These are phyloP conservation scores for Xiphophorus hellerii DNA, from an alignment of 2,113 vertebrate species.

Conservation along the genomic window DNA sequence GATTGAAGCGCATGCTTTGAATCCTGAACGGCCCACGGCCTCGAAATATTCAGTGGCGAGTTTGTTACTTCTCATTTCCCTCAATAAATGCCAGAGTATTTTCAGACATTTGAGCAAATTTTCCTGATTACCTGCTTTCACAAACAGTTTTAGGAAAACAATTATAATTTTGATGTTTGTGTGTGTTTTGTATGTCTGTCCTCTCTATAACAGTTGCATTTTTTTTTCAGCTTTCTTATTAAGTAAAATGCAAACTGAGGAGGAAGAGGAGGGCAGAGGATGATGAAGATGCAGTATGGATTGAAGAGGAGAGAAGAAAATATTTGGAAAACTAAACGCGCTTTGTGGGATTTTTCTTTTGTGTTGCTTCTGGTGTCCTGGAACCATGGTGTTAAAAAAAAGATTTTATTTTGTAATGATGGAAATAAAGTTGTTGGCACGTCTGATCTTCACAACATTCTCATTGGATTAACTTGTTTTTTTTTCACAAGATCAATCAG, in stretches of 20 bases:
- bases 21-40: neutral
- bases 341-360: conserved; percentile 30
- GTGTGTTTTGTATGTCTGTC: neutral
- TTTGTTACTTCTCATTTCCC: neutral
- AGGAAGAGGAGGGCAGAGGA: conserved; percentile 35
- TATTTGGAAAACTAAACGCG: conserved; percentile 58
- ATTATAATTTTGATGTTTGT: neutral
- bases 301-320: conserved; percentile 30
- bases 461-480: neutral
- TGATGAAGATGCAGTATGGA: conserved; percentile 13
- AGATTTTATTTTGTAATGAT: conserved; percentile 41
- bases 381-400: conserved; percentile 25
- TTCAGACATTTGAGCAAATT: conserved; percentile 12
- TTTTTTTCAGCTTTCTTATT: conserved; percentile 90
- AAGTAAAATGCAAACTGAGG: conserved; percentile 77
- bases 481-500: neutral
- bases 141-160: neutral
- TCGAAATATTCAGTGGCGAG: neutral
- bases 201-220: neutral
- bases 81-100: neutral
- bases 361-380: conserved; percentile 7
- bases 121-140: conserved; percentile 8
- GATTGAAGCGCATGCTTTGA: conserved; percentile 8
- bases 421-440: conserved; percentile 57
- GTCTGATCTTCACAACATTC: neutral